Conservation (phyloP, 2,888 invertebrate genomes). For the Hartigia nigra region DNA sequence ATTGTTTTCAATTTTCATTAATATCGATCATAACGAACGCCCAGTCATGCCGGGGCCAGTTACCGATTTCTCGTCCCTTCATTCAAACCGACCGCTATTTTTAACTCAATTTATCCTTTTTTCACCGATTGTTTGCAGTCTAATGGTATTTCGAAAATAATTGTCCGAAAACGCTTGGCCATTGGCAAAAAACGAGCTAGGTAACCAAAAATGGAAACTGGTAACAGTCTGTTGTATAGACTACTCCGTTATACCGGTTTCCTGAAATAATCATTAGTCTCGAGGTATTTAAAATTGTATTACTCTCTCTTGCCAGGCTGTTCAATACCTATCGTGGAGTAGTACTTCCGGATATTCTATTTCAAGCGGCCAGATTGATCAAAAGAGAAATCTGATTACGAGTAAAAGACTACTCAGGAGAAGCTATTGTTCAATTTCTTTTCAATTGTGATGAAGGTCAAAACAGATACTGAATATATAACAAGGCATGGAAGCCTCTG, state of each 20-base stretch:
- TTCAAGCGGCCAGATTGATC: background rate
- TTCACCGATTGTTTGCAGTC: background rate
- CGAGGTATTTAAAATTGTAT: background rate
- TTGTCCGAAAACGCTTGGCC: background rate
- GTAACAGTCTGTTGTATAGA: background rate
- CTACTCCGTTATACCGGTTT: background rate
- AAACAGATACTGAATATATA: background rate
- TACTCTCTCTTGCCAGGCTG: background rate
- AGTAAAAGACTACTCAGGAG: background rate
- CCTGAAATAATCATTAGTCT: background rate
- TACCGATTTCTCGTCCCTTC: background rate
- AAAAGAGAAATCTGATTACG: background rate
- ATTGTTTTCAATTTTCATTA: constrained; percentile 38
- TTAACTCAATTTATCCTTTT: constrained; percentile 11
- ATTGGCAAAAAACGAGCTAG: background rate
- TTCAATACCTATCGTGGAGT: no score
- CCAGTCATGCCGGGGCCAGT: constrained; percentile 33
- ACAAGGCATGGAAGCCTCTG: background rate
- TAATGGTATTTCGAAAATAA: background rate
- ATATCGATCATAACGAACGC: constrained; percentile 39
- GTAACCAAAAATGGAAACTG: background rate
- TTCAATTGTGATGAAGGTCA: background rate
- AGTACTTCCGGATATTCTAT: background rate
- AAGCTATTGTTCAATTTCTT: background rate
- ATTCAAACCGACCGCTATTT: background rate